Evolutionary conservation across 2,797 vertebrate genomes (phyloP), one percentile per base, ranked within the genome.

Genomic region (Alexandromys oeconomus): DNA sequence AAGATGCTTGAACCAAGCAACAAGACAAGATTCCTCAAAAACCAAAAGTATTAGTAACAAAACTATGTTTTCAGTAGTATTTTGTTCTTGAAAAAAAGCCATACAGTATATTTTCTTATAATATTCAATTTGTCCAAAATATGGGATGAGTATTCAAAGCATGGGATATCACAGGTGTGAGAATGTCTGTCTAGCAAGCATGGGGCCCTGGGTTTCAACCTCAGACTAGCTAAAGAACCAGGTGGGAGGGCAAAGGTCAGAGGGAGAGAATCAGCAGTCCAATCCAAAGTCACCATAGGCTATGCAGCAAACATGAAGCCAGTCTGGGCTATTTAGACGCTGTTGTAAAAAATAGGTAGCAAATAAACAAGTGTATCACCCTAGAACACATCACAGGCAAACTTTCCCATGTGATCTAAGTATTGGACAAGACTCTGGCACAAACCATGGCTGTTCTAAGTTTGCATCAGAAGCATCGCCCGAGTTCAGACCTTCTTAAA

Each of bases 51-150:
- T 76, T 43, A 93, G n/a, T 40, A 89, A 81, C 19, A 79, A 96
- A 92, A 79, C 21, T 80, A 59, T 6, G 27, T 37, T 93, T 92
- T 82, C 76, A 71, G 77, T 89, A 88, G 13, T 17, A 63, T 84
- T 93, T 96, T 91, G 37, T 69, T 80, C 13, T 77, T 40, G 2
- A 29, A 51, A 65, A 19, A 13, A 71, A 17, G 11, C 48, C 4
- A 79, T 86, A 67, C 76, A 89, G 23, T 46, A 48, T 4, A 51
- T 85, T 91, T 91, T 95, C 34, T 79, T 74, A 92, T 1, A 43
- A 21, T 87, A 69, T 15, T 87, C 46, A n/a, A 74, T 34, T 81
- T 82, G 63, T 59, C 91, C 87, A 93, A 21, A 67, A 34, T 6
- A 67, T 31, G 29, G 63, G 11, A 13, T 65, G 31, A 65, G 63